Evolutionary conservation across 2,797 vertebrate species (phyloP).

Genomic region (Adelosebastes latens): DNA sequence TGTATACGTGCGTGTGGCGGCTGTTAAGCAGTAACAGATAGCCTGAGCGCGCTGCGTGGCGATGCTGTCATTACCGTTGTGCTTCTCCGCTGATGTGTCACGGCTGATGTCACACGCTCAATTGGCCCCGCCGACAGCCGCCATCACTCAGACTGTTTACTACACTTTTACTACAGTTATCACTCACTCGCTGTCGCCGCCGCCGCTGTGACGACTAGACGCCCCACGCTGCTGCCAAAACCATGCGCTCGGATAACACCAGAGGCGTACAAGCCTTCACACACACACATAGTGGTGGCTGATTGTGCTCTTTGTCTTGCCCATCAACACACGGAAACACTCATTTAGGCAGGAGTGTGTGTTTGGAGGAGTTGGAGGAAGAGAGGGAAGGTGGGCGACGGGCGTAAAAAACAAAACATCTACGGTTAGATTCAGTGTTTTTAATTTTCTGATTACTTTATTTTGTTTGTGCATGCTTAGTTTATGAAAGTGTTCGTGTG

Average conservation of each 20-base stretch:
- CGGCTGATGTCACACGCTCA: constrained; percentile 84
- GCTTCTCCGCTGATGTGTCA: constrained; percentile 76
- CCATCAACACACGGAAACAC: constrained; percentile 70
- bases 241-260: constrained; percentile 56
- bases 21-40: constrained; percentile 72
- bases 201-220: constrained; percentile 40
- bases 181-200: constrained; percentile 65
- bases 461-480: constrained; percentile 26
- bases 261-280: constrained; percentile 17
- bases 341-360: constrained; percentile 49
- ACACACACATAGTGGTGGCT: not conserved
- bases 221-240: constrained; percentile 35
- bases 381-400: constrained; percentile 33
- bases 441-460: constrained; percentile 27
- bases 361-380: constrained; percentile 38
- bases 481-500: not conserved
- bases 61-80: constrained; percentile 79
- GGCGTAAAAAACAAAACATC: constrained; percentile 42
- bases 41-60: constrained; percentile 55
- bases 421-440: constrained; percentile 20
- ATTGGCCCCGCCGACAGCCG: constrained; percentile 79
- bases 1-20: not conserved
- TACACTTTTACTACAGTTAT: constrained; percentile 77
- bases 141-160: constrained; percentile 78
- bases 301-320: constrained; percentile 58